Conservation (phyloP, 2,797 vertebrate species). For the Takifugu rubripes region DNA sequence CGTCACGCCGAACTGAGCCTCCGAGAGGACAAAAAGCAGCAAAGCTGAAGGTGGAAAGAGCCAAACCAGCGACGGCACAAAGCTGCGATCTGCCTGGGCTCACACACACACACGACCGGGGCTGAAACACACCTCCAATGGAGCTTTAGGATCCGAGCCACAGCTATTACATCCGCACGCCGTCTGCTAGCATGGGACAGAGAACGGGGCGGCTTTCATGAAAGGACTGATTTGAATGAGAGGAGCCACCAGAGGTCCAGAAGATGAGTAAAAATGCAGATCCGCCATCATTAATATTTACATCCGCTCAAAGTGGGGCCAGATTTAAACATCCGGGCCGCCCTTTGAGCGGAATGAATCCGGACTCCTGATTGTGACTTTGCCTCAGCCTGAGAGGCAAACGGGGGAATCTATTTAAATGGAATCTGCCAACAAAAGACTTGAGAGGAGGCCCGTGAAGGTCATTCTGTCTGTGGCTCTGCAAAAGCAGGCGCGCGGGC, state of each 20-base stretch:
- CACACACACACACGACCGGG: no score
- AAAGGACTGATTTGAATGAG: conserved; percentile 37
- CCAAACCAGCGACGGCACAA: conserved; percentile 1
- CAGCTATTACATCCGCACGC: conserved; percentile 4
- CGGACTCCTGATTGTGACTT: conserved; percentile 61
- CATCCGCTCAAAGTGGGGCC: conserved; percentile 52
- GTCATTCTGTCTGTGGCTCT: conserved; percentile 52
- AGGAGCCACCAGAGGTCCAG: conserved; percentile 34
- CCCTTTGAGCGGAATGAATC: conserved; percentile 69
- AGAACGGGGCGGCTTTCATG: no score
- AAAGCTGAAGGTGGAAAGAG: conserved; percentile 47
- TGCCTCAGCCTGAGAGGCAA: conserved; percentile 52
- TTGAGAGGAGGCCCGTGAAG: conserved; percentile 63
- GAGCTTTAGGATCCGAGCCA: no score
- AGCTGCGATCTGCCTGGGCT: no score
- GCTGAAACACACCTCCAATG: no score
- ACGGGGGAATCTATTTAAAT: conserved; percentile 69
- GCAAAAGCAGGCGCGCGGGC: conserved; percentile 30
- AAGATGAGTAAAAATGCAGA: conserved; percentile 65
- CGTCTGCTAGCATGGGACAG: conserved; percentile 2
- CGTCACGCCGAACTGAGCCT: conserved; percentile 50
- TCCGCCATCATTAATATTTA: conserved; percentile 73
- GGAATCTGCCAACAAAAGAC: conserved; percentile 68
- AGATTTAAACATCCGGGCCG: conserved; percentile 62
- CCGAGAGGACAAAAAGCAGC: conserved; percentile 40